Base-by-base conservation (phyloP, 2,888 invertebrate species). In the Apodemia hepburni region DNA sequence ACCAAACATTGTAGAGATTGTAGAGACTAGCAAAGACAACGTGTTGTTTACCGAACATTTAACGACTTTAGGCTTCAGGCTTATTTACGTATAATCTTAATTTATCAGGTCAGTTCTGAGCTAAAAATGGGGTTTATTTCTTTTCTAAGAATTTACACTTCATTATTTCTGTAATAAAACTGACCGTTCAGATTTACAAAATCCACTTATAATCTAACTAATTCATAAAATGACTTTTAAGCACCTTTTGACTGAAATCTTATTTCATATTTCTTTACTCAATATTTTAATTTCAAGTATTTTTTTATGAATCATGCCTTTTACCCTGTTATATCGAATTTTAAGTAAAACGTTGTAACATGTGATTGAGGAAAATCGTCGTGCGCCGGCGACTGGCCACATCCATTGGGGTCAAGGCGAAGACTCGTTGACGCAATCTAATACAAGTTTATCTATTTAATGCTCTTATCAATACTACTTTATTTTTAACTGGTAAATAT, bases 361-460 rank as follows among this genome's bases (percentile, higher is more conserved):
- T 71, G 70, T 68, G 70, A 62, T 66, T 65, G 67, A 71, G 76
- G 74, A 70, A 73, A 74, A 71, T 27, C 38, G 59, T 45, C 68
- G 69, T 63, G 64, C 64, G 66, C 61, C 67, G 69, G 73, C 73
- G 71, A 73, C 65, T 68, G 71, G 70, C 67, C 69, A 67, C 66
- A 60, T 64, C 63, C 82, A 87, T 81, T 77, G 81, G 75, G 88
- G 87, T 87, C 88, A 87, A 87, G 88, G 88, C 81, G 54, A 54
- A 54, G 54, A 54, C 54, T 76, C 69, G 75, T 76, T 83, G 84
- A 85, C 85, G 85, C 87, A 86, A 87, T 75, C 77, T 71, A 73
- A 71, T 70, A 64, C 75, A 35, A 73, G 73, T 71, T 75, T 78
- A 77, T 78, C 78, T 75, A 72, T 73, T 71, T 68, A 74, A 54